Evolutionary conservation across 2,797 vertebrate genomes (phyloP).

Genomic region (Micromesistius poutassou): DNA sequence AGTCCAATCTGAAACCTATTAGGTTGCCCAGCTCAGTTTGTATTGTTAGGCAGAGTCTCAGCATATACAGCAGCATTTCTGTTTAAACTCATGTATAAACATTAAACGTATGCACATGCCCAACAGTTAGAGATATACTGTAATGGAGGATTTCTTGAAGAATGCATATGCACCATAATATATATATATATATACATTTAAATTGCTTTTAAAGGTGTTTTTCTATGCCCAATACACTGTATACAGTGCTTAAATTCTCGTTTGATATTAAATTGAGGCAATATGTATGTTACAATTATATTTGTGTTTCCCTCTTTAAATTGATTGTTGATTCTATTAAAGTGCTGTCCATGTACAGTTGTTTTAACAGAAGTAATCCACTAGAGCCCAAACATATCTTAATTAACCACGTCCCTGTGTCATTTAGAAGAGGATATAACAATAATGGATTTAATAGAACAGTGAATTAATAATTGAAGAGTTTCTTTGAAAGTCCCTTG

Average conservation of each 20-base stretch:
- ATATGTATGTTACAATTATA: background rate
- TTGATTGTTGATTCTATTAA: no score
- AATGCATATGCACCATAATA: background rate
- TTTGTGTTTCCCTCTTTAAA: no score
- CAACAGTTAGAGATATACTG: background rate
- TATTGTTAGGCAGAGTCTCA: background rate
- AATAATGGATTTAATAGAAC: no score
- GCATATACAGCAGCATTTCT: conserved; percentile 11
- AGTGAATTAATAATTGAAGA: background rate
- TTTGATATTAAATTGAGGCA: background rate
- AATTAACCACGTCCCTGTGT: no score
- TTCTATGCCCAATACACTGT: background rate
- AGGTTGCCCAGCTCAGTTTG: background rate
- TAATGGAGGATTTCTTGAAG: background rate
- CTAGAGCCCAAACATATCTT: no score
- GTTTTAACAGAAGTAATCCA: no score
- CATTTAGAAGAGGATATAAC: background rate
- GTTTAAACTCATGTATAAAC: background rate
- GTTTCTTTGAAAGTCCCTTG: background rate
- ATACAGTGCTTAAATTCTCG: background rate
- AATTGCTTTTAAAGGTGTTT: background rate
- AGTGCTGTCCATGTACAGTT: no score
- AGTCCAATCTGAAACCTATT: background rate
- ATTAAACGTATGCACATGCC: background rate
- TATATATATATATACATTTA: background rate